phyloP scores from a whole-genome alignment of 2,113 vertebrate species.

The Clarias magur region DNA sequence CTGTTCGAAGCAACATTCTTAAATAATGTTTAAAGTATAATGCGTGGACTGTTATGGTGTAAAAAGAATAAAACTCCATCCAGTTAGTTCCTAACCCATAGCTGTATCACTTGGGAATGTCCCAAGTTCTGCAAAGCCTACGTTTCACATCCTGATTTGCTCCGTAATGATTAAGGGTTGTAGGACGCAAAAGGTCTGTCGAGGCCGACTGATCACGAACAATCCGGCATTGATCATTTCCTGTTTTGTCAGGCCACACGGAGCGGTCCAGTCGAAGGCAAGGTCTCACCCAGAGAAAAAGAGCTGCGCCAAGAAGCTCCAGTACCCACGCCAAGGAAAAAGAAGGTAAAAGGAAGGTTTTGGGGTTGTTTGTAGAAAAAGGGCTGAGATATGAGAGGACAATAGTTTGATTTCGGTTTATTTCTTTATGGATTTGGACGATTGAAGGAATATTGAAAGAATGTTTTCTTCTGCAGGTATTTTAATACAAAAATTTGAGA shows the following conservation, averaged over 20 bases:
- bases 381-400: background rate
- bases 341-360: slow-evolving; percentile 60
- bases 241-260: slow-evolving; percentile 49
- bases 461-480: background rate
- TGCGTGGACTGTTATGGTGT: background rate
- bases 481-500: background rate
- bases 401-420: background rate
- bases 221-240: background rate
- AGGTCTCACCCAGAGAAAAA: slow-evolving; percentile 11
- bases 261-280: slow-evolving; percentile 18
- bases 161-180: background rate
- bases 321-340: slow-evolving; percentile 54
- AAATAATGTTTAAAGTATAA: background rate
- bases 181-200: background rate
- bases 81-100: background rate
- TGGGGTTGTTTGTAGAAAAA: slow-evolving; percentile 23
- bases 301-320: slow-evolving; percentile 12
- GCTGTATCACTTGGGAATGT: background rate
- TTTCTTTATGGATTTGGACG: background rate
- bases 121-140: background rate
- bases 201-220: background rate
- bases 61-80: background rate
- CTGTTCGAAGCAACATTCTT: background rate
- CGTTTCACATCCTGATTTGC: background rate
- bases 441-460: background rate